Conservation (phyloP, 2,888 invertebrate genomes). For the Nyleta sp. region DNA sequence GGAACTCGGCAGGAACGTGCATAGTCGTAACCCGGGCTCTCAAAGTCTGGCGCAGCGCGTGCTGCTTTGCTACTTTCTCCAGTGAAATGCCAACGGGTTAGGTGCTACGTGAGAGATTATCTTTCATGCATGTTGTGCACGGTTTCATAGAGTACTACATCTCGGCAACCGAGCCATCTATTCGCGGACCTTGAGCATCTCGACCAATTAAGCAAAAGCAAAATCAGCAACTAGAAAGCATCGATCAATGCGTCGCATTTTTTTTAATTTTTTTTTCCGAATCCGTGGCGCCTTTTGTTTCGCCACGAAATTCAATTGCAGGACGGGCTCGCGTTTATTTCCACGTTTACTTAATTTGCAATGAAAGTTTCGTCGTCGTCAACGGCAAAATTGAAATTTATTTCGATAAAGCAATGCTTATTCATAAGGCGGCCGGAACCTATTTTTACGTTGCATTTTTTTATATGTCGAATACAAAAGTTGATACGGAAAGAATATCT, state of each 20-base stretch:
- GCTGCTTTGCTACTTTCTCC: slow-evolving; percentile 78
- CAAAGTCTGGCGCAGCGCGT: slow-evolving; percentile 67
- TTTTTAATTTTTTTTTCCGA: too few species aligned
- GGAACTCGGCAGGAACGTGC: slow-evolving; percentile 52
- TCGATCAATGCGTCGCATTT: slow-evolving; percentile 16
- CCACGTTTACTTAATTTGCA: too few species aligned
- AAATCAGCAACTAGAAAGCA: slow-evolving; percentile 31
- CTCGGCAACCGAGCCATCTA: slow-evolving; percentile 54
- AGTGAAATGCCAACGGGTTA: slow-evolving; percentile 79
- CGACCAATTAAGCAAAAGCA: slow-evolving; percentile 40
- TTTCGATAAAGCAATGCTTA: too few species aligned
- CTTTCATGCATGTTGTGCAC: slow-evolving; percentile 66
- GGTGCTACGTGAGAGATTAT: slow-evolving; percentile 74
- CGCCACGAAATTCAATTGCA: too few species aligned
- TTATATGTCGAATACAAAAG: too few species aligned
- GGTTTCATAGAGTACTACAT: slow-evolving; percentile 57
- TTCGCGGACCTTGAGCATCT: slow-evolving; percentile 34
- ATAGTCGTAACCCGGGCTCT: slow-evolving; percentile 52
- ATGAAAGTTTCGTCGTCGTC: too few species aligned
- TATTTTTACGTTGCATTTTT: too few species aligned
- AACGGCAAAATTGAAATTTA: too few species aligned
- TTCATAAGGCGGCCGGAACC: too few species aligned
- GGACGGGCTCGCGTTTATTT: too few species aligned
- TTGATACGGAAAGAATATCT: too few species aligned
- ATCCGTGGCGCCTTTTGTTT: too few species aligned